Percentiles rank a stretch among this genome's conserved stretches.
These are phyloP conservation scores for Drosophila siamana DNA, from an alignment of 2,888 invertebrate genomes.

Conservation along the genomic window DNA sequence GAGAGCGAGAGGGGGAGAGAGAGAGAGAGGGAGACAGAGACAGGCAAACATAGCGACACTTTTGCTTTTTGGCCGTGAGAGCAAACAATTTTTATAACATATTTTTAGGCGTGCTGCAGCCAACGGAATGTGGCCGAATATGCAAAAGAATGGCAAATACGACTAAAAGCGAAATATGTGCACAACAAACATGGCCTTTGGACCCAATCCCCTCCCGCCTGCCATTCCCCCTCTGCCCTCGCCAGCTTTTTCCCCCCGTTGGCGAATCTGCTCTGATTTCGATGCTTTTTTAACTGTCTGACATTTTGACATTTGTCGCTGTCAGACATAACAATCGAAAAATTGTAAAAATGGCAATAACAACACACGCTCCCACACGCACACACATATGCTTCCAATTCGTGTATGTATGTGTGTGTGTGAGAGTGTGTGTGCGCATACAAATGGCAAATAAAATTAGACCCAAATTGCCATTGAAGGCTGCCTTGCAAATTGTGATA, in stretches of 20 bases:
- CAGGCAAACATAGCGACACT: conserved; percentile 29
- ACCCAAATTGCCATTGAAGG: conserved; percentile 49
- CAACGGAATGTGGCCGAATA: conserved; percentile 28
- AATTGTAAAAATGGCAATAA: conserved; percentile 65
- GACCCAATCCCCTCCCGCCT: not conserved
- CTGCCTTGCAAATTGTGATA: conserved; percentile 48
- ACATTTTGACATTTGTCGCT: conserved; percentile 75
- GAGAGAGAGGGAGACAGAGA: not conserved
- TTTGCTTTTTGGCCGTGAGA: conserved; percentile 49
- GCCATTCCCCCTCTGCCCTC: not conserved
- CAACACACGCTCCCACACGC: conserved; percentile 17
- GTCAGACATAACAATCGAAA: conserved; percentile 74
- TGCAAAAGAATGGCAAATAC: conserved; percentile 29
- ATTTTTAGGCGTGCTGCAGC: conserved; percentile 58
- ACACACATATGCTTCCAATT: not conserved
- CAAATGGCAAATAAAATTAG: conserved; percentile 64
- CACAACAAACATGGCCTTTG: conserved; percentile 26
- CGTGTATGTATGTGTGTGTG: not conserved
- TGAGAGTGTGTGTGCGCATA: conserved; percentile 18
- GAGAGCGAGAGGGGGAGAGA: too few relatives aligned
- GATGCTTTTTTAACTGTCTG: conserved; percentile 55
- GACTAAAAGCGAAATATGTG: conserved; percentile 29
- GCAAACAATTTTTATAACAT: conserved; percentile 49
- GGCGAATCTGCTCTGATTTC: conserved; percentile 20
- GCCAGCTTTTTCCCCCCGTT: conserved; percentile 7